These are phyloP conservation scores for Danio albolineatus DNA, from an alignment of 2,797 vertebrate species.

Conservation along the genomic window DNA sequence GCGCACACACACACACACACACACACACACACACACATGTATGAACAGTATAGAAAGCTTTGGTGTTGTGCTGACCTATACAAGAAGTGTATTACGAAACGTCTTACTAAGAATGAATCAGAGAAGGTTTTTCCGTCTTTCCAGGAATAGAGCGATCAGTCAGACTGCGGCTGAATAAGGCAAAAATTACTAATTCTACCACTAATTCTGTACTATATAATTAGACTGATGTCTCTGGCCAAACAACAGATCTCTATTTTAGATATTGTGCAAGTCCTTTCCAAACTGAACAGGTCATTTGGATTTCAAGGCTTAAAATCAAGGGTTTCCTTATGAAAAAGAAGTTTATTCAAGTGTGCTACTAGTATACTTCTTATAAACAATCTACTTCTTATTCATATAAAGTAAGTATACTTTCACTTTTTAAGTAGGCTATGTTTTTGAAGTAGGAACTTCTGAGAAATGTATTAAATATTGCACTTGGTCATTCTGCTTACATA, in stretches of 20 bases:
- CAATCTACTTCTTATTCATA: too few relatives aligned
- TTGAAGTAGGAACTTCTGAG: too few relatives aligned
- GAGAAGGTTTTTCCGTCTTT: neutral
- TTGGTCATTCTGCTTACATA: too few relatives aligned
- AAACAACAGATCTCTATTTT: conserved; percentile 2
- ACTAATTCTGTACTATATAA: neutral
- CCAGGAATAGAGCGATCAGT: neutral
- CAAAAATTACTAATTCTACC: neutral
- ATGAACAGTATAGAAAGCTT: neutral
- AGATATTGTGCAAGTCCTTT: neutral
- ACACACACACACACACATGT: too few relatives aligned
- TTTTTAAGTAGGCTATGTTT: too few relatives aligned
- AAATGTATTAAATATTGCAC: too few relatives aligned
- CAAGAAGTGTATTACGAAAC: neutral
- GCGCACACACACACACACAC: too few relatives aligned
- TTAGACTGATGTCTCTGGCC: conserved; percentile 4
- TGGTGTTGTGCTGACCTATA: conserved; percentile 1
- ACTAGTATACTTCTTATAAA: too few relatives aligned
- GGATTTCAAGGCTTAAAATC: neutral
- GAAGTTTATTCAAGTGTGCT: too few relatives aligned
- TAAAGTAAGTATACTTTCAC: too few relatives aligned
- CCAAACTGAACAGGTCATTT: neutral
- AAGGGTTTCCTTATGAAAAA: neutral
- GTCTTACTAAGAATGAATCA: neutral
- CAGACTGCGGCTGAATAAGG: neutral